Evolutionary conservation across 2,888 invertebrate genomes (phyloP), one percentile per base, ranked within the genome.

Genomic region (Antheraea assamensis): DNA sequence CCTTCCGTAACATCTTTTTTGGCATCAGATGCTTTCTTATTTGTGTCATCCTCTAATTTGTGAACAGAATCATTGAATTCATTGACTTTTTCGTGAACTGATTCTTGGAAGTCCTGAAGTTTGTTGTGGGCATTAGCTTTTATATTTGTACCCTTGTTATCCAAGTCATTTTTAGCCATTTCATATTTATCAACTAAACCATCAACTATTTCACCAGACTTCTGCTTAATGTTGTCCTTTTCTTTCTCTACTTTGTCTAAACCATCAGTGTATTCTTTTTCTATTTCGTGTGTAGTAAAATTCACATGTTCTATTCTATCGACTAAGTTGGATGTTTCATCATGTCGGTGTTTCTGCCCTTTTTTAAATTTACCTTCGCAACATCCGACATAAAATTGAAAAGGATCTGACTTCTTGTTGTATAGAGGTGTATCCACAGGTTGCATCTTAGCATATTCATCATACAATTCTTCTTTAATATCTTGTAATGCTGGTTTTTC

Each of bases 301-400:
- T 92, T 89, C 3, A 89, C 91, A 76, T 94, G 92, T 85, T 94
- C 94, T 76, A 93, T 89, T 75, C 90, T 91, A 72, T 94, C 94
- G 5, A 87, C 84, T 73, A 92, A 78, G 76, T 90, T 94, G 3
- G 92, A 93, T 5, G 93, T 93, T 84, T 93, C 93, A 30, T 94
- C 92, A 72, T 93, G 92, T 30, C 88, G 86, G 76, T 94, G 93
- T 82, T 93, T 92, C 75, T 88, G 87, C 49, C 90, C 90, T 71
- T 88, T 85, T 24, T 85, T 87, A 77, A 80, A 90, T 79, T 84
- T 90, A 2, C 90, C 89, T 78, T 93, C 90, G 75, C 94, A 92
- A 77, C 92, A 93, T 70, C 90, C 90, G 1, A 87, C 87, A 74
- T 90, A 89, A 73, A 90, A 91, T 75, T 88, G 85, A 86, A 94